Base-by-base conservation (phyloP, 2,797 vertebrate genomes). In the Tapera naevia region DNA sequence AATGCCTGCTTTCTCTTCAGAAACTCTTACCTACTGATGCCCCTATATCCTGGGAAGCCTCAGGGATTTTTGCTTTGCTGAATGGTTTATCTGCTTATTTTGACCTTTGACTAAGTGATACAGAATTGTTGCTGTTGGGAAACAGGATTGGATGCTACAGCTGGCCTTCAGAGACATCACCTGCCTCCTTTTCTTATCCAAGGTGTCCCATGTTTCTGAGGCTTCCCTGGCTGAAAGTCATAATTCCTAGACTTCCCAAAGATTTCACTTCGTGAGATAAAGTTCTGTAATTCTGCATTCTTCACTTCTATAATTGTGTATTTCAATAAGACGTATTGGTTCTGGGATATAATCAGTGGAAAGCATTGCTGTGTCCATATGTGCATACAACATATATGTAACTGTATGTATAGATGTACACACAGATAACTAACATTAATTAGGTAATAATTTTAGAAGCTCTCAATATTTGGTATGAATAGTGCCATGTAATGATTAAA, bases 371-470 rank as follows among this genome's bases (percentile, higher is more conserved):
- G 32, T 62, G 56, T 21, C 58, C 25, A 24, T 35, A 19, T 5
- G 4, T n/a, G 13, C 17, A 6, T 23, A 4, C 10, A 61, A 35
- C 3, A 5, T 58, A 0, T 5, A 11, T 24, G 15, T 30, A 51
- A 13, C 19, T 41, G 3, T 4, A 11, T 1, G 2, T 18, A 21
- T 13, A 19, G 46, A 18, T 41, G 19, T 35, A 65, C 4, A 0
- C 9, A 54, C 41, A 64, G 17, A 60, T 35, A 60, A 74, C 37
- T 33, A 7, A n/a, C 11, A 13, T n/a, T 24, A 1, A 0, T 54
- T 50, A 58, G 35, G 25, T 39, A 25, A 64, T 33, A 45, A 22
- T 32, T 86, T 67, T 74, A 54, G 45, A 64, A 81, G 16, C 13
- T 19, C 16, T 65, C 33, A 39, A 27, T 24, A 27, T 84, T 56